Conservation (phyloP, 2,888 invertebrate genomes). For the Rutpela maculata region DNA sequence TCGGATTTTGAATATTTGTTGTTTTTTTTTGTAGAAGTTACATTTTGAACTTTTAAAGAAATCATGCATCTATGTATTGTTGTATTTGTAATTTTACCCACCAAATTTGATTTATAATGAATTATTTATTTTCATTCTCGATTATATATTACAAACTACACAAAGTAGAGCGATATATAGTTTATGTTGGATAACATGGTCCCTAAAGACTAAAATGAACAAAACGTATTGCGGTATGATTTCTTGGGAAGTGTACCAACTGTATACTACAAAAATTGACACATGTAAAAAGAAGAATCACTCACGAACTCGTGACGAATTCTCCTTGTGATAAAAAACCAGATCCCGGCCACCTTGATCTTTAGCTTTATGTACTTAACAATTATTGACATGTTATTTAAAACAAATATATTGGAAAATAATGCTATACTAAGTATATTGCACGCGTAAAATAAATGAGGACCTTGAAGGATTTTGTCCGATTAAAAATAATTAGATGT, state of each 20-base stretch:
- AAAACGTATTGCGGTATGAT: not conserved
- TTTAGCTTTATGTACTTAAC: not conserved
- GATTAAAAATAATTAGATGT: too few relatives aligned
- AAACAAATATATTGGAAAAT: not conserved
- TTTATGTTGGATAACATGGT: too few relatives aligned
- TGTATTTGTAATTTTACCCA: too few relatives aligned
- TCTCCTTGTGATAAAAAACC: not conserved
- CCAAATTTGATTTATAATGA: too few relatives aligned
- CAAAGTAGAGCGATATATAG: too few relatives aligned
- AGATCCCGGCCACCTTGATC: slow-evolving; percentile 15
- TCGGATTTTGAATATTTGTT: too few relatives aligned
- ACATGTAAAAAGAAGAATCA: slow-evolving; percentile 2
- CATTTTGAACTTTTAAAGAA: too few relatives aligned
- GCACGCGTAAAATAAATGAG: not conserved
- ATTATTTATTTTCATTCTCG: too few relatives aligned
- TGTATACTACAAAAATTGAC: not conserved
- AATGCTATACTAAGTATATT: not conserved
- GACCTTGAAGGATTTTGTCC: not conserved
- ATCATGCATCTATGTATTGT: too few relatives aligned
- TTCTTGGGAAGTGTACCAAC: not conserved
- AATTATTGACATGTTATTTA: not conserved
- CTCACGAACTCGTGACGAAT: not conserved
- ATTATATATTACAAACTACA: too few relatives aligned
- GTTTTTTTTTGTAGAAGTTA: too few relatives aligned
- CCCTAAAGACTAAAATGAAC: not conserved